Evolutionary conservation across 2,888 invertebrate species (phyloP).

Genomic region (Acronicta leporina): DNA sequence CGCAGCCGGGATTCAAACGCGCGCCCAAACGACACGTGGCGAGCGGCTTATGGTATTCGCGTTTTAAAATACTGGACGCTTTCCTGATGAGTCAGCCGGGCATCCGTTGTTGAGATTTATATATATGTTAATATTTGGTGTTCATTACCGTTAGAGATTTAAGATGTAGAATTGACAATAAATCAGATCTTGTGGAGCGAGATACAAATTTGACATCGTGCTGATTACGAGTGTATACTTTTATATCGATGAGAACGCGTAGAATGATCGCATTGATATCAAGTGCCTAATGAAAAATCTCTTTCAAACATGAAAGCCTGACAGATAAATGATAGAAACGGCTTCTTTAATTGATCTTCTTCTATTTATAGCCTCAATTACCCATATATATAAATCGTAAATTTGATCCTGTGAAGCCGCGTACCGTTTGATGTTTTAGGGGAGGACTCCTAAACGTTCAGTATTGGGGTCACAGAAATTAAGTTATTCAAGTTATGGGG

Average conservation of each 20-base stretch:
- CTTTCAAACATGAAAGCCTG: too few relatives aligned
- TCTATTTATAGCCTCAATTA: slow-evolving; percentile 13
- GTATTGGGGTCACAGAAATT: slow-evolving; percentile 31
- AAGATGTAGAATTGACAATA: background rate
- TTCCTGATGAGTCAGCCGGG: slow-evolving; percentile 47
- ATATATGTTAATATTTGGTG: slow-evolving; percentile 9
- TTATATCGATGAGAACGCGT: background rate
- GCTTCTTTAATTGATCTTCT: slow-evolving; percentile 21
- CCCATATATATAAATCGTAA: slow-evolving; percentile 3
- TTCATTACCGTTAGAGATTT: background rate
- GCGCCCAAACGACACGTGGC: slow-evolving; percentile 74
- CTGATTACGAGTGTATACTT: background rate
- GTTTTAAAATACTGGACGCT: slow-evolving; percentile 48
- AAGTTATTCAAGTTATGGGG: slow-evolving; percentile 30
- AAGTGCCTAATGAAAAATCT: too few relatives aligned
- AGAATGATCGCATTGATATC: background rate
- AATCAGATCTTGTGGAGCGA: background rate
- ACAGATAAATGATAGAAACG: background rate
- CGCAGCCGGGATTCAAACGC: slow-evolving; percentile 77
- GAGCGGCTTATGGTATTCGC: slow-evolving; percentile 52
- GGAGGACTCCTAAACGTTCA: slow-evolving; percentile 12
- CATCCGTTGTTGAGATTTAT: slow-evolving; percentile 36
- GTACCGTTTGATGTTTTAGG: slow-evolving; percentile 16
- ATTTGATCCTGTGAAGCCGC: slow-evolving; percentile 21
- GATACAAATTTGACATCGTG: too few relatives aligned